phyloP scores from a whole-genome alignment of 2,113 vertebrate genomes.

The Ceuthmochares aereus region DNA sequence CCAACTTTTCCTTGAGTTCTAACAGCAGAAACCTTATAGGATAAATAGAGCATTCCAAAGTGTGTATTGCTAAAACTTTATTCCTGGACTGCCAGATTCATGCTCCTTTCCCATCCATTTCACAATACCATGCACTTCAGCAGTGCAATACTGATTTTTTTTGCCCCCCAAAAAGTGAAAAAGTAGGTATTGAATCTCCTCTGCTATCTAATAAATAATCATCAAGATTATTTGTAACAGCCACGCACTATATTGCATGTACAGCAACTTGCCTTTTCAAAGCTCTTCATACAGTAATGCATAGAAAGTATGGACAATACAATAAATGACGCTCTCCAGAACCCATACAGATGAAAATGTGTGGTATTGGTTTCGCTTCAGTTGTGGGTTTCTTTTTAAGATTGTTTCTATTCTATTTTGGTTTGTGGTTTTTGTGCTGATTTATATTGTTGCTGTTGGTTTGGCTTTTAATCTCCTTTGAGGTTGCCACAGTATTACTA shows the following conservation, averaged over 20 bases:
- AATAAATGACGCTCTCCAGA: neutral
- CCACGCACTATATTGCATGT: neutral
- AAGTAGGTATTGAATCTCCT: neutral
- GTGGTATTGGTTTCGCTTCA: accelerated
- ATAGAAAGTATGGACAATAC: neutral
- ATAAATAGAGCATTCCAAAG: neutral
- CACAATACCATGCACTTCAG: neutral
- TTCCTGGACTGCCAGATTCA: neutral
- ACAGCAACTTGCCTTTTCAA: neutral
- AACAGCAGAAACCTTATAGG: neutral
- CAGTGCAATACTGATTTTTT: neutral
- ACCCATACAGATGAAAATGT: accelerated
- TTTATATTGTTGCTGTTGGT: neutral
- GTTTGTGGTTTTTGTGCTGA: neutral
- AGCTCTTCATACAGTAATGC: neutral
- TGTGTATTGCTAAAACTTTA: neutral
- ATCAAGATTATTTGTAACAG: neutral
- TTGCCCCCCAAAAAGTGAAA: accelerated
- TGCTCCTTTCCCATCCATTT: neutral
- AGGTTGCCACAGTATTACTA: neutral
- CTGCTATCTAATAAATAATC: neutral
- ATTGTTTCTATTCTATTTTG: neutral
- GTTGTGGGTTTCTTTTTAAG: too few species aligned
- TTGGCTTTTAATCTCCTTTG: neutral
- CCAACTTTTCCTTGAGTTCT: neutral